These are phyloP conservation scores for Rhadina sibilatrix DNA, from an alignment of 2,113 vertebrate species.

Conservation along the genomic window DNA sequence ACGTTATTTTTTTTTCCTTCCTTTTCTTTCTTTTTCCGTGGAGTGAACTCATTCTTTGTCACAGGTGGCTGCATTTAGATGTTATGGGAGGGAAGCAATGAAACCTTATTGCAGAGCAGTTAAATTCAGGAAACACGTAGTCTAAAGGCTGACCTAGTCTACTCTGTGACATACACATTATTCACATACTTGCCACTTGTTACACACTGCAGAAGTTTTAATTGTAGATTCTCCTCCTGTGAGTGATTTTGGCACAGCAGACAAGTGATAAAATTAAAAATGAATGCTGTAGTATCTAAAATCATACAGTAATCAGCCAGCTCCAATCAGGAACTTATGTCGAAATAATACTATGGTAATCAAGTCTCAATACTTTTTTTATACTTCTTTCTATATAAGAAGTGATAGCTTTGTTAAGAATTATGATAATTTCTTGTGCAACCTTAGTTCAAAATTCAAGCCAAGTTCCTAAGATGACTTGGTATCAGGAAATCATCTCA, in stretches of 20 bases:
- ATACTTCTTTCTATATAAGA: background rate
- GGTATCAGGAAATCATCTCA: background rate
- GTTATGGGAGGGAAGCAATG: background rate
- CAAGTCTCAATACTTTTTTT: background rate
- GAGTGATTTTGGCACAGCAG: background rate
- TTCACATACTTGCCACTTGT: background rate
- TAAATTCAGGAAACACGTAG: background rate
- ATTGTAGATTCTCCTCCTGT: background rate
- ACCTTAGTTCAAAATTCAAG: background rate
- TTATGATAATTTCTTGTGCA: background rate
- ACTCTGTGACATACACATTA: rapidly evolving
- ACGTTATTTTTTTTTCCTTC: background rate
- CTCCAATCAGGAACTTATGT: background rate
- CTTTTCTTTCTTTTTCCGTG: background rate
- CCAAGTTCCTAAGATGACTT: background rate
- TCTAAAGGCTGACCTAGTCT: background rate
- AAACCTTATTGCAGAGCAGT: background rate
- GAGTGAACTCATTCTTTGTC: background rate
- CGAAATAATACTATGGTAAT: background rate
- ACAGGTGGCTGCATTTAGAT: background rate
- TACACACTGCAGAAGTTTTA: background rate
- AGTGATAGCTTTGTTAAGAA: background rate
- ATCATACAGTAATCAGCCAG: background rate
- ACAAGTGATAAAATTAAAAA: background rate
- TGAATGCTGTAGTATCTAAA: background rate